phyloP scores from a whole-genome alignment of 2,113 vertebrate genomes.

The Paramisgurnus dabryanus region DNA sequence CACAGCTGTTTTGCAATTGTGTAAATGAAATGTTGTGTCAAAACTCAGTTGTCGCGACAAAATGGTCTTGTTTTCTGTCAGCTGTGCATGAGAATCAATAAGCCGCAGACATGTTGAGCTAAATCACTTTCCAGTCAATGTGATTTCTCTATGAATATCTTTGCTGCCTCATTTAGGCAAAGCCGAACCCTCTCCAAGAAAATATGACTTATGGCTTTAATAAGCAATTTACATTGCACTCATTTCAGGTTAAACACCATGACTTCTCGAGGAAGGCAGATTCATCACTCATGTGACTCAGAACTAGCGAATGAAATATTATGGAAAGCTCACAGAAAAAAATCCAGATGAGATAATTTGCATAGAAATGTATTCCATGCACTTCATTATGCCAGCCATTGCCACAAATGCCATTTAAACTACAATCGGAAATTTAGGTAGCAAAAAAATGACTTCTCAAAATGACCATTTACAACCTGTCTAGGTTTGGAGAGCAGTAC shows the following conservation, averaged over 20 bases:
- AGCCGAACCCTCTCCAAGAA: not conserved
- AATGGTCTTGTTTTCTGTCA: too few species aligned
- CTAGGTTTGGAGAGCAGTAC: slow-evolving; percentile 62
- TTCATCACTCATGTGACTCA: slow-evolving; percentile 67
- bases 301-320: slow-evolving; percentile 70
- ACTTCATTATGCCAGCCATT: slow-evolving; percentile 62
- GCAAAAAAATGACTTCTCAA: slow-evolving; percentile 56
- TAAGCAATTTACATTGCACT: slow-evolving; percentile 62
- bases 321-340: slow-evolving; percentile 63
- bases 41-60: too few species aligned
- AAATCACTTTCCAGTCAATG: not conserved
- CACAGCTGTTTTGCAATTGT: too few species aligned
- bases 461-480: slow-evolving; percentile 68
- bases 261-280: slow-evolving; percentile 66
- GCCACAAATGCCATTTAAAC: slow-evolving; percentile 68
- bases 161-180: too few species aligned
- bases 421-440: slow-evolving; percentile 65
- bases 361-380: slow-evolving; percentile 79
- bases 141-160: not conserved
- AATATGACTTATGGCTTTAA: slow-evolving; percentile 43
- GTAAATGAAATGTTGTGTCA: too few species aligned
- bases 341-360: slow-evolving; percentile 69
- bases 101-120: not conserved
- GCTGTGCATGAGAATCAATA: too few species aligned
- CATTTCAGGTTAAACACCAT: slow-evolving; percentile 65